Evolutionary conservation across 2,888 invertebrate genomes (phyloP).

Genomic region (Kuschelorhynchus macadamiae): DNA sequence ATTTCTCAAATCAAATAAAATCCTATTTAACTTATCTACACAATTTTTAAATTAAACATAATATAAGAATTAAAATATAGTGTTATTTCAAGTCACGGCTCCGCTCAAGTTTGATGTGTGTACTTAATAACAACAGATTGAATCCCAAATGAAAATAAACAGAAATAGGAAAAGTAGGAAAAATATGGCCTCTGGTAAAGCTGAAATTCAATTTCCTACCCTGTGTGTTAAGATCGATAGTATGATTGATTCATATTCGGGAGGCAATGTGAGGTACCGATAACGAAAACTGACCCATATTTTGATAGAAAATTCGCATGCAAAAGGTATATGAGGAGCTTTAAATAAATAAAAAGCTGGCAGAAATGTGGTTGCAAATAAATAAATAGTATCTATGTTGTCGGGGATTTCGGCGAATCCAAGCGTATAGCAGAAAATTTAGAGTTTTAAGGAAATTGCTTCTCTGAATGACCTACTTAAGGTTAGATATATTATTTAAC

Average conservation of each 20-base stretch:
- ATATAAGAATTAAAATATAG: too few species aligned
- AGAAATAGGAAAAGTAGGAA: constrained; percentile 49
- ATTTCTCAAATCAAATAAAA: too few species aligned
- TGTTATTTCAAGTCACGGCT: too few species aligned
- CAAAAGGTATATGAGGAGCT: constrained; percentile 39
- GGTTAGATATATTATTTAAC: constrained; percentile 1
- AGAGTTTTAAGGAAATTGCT: constrained; percentile 22
- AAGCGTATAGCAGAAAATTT: constrained; percentile 18
- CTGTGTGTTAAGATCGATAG: constrained; percentile 52
- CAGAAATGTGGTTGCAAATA: constrained; percentile 30
- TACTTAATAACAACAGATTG: neutral
- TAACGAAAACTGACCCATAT: constrained; percentile 55
- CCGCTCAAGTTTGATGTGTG: too few species aligned
- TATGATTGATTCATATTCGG: constrained; percentile 58
- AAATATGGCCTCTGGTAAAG: constrained; percentile 51
- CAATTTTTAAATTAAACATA: too few species aligned
- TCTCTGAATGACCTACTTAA: constrained; percentile 15
- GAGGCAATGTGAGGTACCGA: constrained; percentile 53
- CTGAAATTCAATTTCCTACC: constrained; percentile 57
- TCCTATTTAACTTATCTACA: too few species aligned
- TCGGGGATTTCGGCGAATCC: constrained; percentile 22
- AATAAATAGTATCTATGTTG: constrained; percentile 35
- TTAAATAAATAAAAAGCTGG: constrained; percentile 40
- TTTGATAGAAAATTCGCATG: constrained; percentile 43
- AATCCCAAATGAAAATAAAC: constrained; percentile 15